Conservation (phyloP, 2,797 vertebrate genomes). For the Pristis pectinata region DNA sequence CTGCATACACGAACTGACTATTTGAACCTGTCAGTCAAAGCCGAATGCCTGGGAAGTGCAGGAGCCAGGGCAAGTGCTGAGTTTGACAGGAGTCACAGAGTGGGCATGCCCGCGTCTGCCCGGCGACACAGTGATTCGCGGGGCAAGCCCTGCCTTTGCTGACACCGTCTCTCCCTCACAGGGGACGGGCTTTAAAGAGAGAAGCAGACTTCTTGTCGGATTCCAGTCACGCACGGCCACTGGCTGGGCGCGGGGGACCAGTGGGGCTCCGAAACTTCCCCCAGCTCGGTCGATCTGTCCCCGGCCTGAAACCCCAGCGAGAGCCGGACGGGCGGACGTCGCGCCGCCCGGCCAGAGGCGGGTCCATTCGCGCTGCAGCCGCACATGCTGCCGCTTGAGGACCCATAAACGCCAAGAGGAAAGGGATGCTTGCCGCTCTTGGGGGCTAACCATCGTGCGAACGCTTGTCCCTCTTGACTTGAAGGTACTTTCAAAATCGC, state of each 20-base stretch:
- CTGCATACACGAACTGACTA: too few relatives aligned
- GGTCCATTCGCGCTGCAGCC: neutral
- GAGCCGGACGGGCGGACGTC: neutral
- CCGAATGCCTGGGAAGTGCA: too few relatives aligned
- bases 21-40: neutral
- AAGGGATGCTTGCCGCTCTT: neutral
- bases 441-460: neutral
- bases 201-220: too few relatives aligned
- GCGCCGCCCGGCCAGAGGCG: neutral
- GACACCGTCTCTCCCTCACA: neutral
- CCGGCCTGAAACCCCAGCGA: neutral
- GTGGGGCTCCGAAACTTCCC: neutral
- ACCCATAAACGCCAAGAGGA: neutral
- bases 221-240: slow-evolving; percentile 11
- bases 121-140: neutral
- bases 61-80: too few relatives aligned
- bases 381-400: neutral
- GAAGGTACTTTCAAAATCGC: neutral
- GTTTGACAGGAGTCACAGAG: too few relatives aligned
- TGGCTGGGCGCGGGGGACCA: neutral
- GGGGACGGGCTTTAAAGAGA: neutral
- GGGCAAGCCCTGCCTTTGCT: neutral
- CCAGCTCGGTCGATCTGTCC: neutral
- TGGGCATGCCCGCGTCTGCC: neutral
- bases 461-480: neutral